Conservation (phyloP, 2,113 vertebrate genomes). For the Sarotherodon lohbergeri region DNA sequence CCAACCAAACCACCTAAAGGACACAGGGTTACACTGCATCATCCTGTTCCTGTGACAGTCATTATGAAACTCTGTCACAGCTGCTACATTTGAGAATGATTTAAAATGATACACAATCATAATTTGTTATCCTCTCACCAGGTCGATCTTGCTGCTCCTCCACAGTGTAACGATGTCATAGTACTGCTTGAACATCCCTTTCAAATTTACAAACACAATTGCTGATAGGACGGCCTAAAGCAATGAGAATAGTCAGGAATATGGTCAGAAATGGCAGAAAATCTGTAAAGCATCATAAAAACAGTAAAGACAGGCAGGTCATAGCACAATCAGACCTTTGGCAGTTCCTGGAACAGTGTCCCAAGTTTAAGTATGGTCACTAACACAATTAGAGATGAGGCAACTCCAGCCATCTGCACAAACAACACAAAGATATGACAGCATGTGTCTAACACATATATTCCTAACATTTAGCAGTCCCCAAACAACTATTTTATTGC, state of each 20-base stretch:
- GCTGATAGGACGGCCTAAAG: slow-evolving; percentile 83
- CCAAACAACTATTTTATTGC: not conserved
- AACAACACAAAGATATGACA: not conserved
- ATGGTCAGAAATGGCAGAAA: not conserved
- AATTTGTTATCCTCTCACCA: slow-evolving; percentile 73
- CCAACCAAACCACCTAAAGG: slow-evolving; percentile 82
- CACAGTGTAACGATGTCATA: slow-evolving; percentile 78
- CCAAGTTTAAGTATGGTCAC: slow-evolving; percentile 89
- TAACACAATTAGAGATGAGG: slow-evolving; percentile 83
- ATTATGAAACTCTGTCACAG: not conserved
- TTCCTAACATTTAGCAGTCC: not conserved
- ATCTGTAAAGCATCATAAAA: not conserved
- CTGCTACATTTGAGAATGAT: not conserved
- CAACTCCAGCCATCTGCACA: slow-evolving; percentile 80
- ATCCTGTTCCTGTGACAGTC: not conserved
- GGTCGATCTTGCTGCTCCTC: slow-evolving; percentile 80
- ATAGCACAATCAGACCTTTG: slow-evolving; percentile 77
- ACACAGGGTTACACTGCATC: not conserved
- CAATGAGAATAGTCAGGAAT: not conserved
- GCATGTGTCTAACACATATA: not conserved
- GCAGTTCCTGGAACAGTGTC: slow-evolving; percentile 85
- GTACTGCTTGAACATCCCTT: slow-evolving; percentile 90
- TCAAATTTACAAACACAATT: slow-evolving; percentile 86
- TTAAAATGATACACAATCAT: not conserved
- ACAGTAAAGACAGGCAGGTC: not conserved